phyloP scores from a whole-genome alignment of 2,888 invertebrate genomes.

The Lasiommata megera region DNA sequence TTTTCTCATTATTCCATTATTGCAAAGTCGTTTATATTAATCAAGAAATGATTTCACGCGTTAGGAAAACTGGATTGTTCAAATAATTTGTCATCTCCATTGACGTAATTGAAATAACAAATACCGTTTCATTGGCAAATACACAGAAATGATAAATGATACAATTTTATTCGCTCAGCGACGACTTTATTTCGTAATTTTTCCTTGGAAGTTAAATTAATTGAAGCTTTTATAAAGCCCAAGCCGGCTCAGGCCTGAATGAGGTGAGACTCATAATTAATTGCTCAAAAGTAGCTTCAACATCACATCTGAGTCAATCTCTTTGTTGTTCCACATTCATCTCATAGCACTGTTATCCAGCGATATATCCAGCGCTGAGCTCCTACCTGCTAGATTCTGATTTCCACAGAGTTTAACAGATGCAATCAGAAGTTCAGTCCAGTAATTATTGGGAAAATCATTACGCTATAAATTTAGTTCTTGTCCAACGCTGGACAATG shows the following conservation, averaged over 20 bases:
- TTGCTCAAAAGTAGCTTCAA: no score
- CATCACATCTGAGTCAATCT: no score
- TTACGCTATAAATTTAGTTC: no score
- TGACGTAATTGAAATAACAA: conserved; percentile 9
- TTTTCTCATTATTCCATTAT: no score
- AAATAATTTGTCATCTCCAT: conserved; percentile 11
- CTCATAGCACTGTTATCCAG: no score
- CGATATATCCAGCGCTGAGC: no score
- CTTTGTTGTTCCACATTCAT: no score
- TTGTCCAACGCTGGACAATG: no score
- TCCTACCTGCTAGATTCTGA: no score
- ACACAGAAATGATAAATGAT: neutral
- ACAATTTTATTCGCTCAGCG: neutral
- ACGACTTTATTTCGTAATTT: neutral
- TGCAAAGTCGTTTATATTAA: neutral
- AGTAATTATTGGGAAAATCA: no score
- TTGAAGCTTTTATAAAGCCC: neutral
- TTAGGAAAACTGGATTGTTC: conserved; percentile 1
- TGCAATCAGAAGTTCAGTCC: no score
- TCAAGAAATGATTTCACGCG: neutral
- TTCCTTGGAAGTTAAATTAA: neutral
- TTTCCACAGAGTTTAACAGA: no score
- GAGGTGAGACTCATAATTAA: neutral
- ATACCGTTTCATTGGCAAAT: neutral
- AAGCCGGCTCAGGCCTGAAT: neutral